A percentile compares a stretch with the other conserved stretches of the same genome.
phyloP scores from a whole-genome alignment of 2,797 vertebrate genomes.

The Euthynnus affinis region DNA sequence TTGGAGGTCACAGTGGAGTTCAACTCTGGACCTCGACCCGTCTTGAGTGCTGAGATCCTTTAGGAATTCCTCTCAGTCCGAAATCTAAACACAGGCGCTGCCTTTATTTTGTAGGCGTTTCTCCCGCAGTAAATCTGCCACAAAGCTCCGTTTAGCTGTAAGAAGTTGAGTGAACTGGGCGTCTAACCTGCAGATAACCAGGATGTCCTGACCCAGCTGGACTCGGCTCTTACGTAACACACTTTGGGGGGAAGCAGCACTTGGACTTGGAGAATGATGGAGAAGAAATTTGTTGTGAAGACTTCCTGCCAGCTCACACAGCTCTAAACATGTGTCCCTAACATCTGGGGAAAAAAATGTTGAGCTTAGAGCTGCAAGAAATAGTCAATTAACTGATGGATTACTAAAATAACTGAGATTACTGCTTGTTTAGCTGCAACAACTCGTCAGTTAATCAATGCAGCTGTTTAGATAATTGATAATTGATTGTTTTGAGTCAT shows the following conservation, averaged over 20 bases:
- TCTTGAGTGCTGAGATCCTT: not conserved
- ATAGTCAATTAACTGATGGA: no score
- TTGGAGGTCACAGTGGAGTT: not conserved
- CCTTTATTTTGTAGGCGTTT: not conserved
- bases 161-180: not conserved
- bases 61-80: no score
- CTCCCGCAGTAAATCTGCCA: not conserved
- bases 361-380: not conserved
- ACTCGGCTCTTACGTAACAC: constrained; percentile 8
- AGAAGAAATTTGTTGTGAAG: not conserved
- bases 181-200: constrained; percentile 44
- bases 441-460: no score
- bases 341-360: not conserved
- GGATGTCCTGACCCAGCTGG: constrained; percentile 36
- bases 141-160: not conserved
- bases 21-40: not conserved
- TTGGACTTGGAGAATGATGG: not conserved
- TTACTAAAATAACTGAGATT: no score
- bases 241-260: constrained; percentile 7
- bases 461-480: no score
- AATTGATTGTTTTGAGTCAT: no score
- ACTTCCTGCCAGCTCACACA: constrained; percentile 32
- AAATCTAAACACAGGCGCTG: not conserved
- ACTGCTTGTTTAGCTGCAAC: no score
- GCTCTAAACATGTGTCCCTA: constrained; percentile 5